Conservation (phyloP, 2,113 vertebrate genomes). For the Plecotus auritus region DNA sequence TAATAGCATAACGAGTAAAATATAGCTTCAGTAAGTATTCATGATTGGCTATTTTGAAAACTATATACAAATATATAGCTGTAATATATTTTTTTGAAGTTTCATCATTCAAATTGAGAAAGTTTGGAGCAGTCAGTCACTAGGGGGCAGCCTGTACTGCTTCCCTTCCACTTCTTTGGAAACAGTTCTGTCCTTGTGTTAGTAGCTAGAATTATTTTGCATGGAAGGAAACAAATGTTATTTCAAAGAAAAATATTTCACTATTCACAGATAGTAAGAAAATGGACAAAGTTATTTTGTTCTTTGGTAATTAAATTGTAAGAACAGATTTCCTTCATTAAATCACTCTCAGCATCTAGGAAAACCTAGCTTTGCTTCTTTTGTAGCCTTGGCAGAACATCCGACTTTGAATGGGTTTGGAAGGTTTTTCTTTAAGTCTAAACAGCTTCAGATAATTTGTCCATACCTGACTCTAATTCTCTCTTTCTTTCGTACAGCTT, state of each 20-base stretch:
- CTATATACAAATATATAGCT: neutral
- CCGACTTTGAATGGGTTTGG: constrained; percentile 39
- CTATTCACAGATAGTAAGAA: constrained; percentile 36
- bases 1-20: constrained; percentile 18
- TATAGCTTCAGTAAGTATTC: neutral
- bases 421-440: constrained; percentile 49
- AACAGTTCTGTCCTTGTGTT: constrained; percentile 54
- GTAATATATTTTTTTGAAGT: neutral
- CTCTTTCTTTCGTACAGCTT: constrained; percentile 49
- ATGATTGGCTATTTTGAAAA: constrained; percentile 15
- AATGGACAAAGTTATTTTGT: constrained; percentile 46
- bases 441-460: constrained; percentile 61
- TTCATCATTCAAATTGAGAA: constrained; percentile 1
- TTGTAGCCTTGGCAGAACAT: constrained; percentile 8
- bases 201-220: constrained; percentile 57
- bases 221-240: constrained; percentile 56
- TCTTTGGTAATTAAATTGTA: constrained; percentile 40
- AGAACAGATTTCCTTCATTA: constrained; percentile 37
- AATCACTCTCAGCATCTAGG: constrained; percentile 31
- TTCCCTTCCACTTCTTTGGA: constrained; percentile 31
- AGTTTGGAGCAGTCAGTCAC: constrained; percentile 40
- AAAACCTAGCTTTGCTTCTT: constrained; percentile 26
- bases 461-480: constrained; percentile 45
- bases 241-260: constrained; percentile 58
- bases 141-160: constrained; percentile 75